phyloP scores from a whole-genome alignment of 2,797 vertebrate species.

The Anguilla pacifica region DNA sequence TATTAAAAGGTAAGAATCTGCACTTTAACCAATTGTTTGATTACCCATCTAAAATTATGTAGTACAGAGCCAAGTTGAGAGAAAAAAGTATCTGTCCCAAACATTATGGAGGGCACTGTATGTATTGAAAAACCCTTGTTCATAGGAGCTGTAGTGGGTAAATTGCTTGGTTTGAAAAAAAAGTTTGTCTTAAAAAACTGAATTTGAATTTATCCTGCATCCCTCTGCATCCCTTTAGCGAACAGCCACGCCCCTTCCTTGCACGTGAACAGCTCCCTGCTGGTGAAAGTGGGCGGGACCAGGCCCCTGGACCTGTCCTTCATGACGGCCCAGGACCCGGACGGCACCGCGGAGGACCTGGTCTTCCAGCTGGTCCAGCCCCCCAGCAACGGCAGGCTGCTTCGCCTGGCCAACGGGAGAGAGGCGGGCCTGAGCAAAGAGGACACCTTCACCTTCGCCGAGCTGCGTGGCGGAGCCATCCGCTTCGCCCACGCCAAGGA shows the following conservation, averaged over 20 bases:
- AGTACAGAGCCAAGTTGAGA: too few species aligned
- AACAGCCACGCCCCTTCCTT: slow-evolving; percentile 66
- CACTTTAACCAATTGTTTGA: too few species aligned
- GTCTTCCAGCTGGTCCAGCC: slow-evolving; percentile 69
- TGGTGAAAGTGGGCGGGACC: slow-evolving; percentile 75
- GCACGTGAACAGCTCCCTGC: slow-evolving; percentile 71
- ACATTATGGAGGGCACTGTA: too few species aligned
- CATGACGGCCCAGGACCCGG: slow-evolving; percentile 66
- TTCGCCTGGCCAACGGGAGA: slow-evolving; percentile 55
- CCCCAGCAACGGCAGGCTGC: slow-evolving; percentile 79
- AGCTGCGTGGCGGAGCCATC: slow-evolving; percentile 73
- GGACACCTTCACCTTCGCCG: slow-evolving; percentile 74
- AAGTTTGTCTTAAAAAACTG: too few species aligned
- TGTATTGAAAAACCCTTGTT: too few species aligned
- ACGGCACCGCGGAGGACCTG: slow-evolving; percentile 58
- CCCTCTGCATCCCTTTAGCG: slow-evolving; percentile 58
- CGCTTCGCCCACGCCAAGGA: slow-evolving; percentile 77
- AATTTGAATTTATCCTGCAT: background rate
- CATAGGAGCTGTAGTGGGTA: background rate
- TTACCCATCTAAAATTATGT: too few species aligned
- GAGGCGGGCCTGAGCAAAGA: slow-evolving; percentile 66
- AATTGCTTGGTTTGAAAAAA: too few species aligned
- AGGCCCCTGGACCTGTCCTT: slow-evolving; percentile 68
- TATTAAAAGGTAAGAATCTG: too few species aligned
- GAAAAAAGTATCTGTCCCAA: background rate